Percentiles rank a stretch among this genome's conserved stretches.
Conservation (phyloP, 2,113 vertebrate species). For the Chauna torquata region DNA sequence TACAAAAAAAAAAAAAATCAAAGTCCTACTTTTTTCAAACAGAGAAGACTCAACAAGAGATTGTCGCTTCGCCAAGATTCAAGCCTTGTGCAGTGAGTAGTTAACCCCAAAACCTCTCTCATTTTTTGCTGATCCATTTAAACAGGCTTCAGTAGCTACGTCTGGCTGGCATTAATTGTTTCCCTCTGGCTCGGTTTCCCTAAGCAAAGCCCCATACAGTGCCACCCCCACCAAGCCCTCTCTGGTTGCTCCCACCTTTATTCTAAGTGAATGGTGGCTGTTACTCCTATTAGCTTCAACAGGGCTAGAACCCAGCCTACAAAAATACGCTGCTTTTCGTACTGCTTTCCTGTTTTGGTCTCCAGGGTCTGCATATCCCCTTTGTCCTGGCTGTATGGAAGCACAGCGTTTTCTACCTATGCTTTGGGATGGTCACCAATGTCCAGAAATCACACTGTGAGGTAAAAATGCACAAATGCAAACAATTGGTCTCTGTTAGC, state of each 20-base stretch:
- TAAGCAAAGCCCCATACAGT: not conserved
- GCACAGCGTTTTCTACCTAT: not conserved
- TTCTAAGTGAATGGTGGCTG: not conserved
- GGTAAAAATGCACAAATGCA: not conserved
- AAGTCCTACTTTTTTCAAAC: not conserved
- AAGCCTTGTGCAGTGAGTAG: not conserved
- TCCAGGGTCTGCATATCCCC: fast-evolving
- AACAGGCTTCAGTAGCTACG: not conserved
- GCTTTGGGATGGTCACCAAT: not conserved
- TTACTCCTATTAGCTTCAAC: not conserved
- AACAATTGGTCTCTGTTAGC: not conserved
- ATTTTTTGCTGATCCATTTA: not conserved
- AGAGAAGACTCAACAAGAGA: not conserved
- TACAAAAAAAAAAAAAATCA: not conserved
- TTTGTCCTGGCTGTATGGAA: not conserved
- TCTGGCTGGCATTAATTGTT: not conserved
- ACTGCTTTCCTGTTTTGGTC: not conserved
- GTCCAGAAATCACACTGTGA: not conserved
- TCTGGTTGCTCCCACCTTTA: not conserved
- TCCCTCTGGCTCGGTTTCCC: not conserved
- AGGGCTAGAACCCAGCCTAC: not conserved
- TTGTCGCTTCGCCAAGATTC: not conserved
- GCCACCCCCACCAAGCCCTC: not conserved
- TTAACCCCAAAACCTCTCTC: not conserved
- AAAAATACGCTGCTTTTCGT: not conserved